Conservation (phyloP, 2,888 invertebrate species). For the Rhogogaster chlorosoma region DNA sequence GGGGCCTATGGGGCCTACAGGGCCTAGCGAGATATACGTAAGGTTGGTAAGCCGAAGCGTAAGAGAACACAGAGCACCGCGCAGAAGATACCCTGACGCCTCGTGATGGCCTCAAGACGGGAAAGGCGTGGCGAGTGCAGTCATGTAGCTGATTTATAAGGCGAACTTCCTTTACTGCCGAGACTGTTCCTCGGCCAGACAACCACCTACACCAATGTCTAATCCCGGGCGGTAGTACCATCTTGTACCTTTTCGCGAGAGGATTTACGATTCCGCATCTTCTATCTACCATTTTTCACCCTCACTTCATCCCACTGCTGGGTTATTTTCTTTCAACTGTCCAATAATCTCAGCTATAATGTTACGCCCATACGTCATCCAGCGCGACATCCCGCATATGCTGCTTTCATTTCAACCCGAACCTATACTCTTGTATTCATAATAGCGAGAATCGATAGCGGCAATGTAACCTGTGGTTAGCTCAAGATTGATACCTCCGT, state of each 20-base stretch:
- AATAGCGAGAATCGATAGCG: neutral
- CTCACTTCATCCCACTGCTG: conserved; percentile 21
- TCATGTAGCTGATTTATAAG: conserved; percentile 78
- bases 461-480: conserved; percentile 9
- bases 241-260: conserved; percentile 38
- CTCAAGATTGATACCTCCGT: neutral
- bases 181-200: conserved; percentile 45
- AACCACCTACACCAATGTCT: conserved; percentile 49
- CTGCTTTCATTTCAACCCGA: conserved; percentile 9
- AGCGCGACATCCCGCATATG: neutral
- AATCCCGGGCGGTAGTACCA: conserved; percentile 32
- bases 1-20: neutral
- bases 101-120: conserved; percentile 78
- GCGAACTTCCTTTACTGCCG: conserved; percentile 74
- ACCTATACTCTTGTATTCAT: conserved; percentile 5
- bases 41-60: neutral
- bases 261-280: conserved; percentile 47
- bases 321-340: conserved; percentile 6
- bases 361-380: conserved; percentile 24
- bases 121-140: conserved; percentile 77
- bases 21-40: neutral
- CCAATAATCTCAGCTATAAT: conserved; percentile 20
- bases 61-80: conserved; percentile 35
- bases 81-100: conserved; percentile 74
- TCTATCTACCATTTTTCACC: conserved; percentile 36